These are phyloP conservation scores for Malurus elegans DNA, from an alignment of 2,113 vertebrate species.

Conservation along the genomic window DNA sequence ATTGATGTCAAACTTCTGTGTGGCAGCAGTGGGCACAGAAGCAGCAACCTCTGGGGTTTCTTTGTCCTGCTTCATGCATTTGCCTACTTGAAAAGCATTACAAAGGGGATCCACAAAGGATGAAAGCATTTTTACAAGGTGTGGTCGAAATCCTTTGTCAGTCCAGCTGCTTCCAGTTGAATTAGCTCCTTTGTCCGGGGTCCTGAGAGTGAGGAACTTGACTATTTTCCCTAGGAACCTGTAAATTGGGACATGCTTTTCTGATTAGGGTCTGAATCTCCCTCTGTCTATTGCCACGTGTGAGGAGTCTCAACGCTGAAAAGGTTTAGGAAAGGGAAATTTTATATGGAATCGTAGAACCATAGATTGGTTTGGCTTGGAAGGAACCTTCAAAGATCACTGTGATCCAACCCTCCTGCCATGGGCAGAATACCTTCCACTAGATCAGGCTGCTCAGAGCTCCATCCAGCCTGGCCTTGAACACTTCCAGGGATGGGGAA, in stretches of 20 bases:
- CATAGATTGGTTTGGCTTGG: neutral
- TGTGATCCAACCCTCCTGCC: neutral
- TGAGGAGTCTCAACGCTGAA: neutral
- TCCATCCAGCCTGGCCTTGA: neutral
- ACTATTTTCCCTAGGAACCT: neutral
- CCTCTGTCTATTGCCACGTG: neutral
- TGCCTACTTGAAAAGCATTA: neutral
- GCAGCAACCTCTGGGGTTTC: neutral
- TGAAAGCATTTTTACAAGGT: neutral
- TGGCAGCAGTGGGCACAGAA: neutral
- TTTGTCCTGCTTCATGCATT: neutral
- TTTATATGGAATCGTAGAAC: neutral
- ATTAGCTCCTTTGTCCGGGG: neutral
- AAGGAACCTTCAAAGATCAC: neutral
- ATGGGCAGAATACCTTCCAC: neutral
- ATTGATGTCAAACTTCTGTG: neutral
- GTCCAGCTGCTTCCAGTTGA: neutral
- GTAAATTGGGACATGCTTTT: neutral
- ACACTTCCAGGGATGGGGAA: neutral
- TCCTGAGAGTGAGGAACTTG: neutral
- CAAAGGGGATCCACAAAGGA: neutral
- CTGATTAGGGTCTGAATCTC: neutral
- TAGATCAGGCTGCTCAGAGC: neutral
- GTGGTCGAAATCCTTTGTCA: neutral
- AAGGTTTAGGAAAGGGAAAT: neutral